Conservation (phyloP, 1,140 invertebrate genomes). For the Megalonaias nervosa region DNA sequence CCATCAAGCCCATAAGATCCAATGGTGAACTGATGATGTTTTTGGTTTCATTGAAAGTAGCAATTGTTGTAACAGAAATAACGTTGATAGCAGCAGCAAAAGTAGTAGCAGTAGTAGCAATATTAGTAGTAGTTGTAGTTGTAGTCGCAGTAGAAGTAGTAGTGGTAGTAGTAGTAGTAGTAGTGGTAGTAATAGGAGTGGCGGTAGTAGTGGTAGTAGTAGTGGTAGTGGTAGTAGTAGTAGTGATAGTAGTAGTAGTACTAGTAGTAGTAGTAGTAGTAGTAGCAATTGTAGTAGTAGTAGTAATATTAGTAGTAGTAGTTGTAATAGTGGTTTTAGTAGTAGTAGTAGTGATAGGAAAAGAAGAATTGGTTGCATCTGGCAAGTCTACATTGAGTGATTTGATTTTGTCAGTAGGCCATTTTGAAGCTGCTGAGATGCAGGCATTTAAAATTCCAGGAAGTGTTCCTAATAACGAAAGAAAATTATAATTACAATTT, state of each 20-base stretch:
- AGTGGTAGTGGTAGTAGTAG: slow-evolving; percentile 27
- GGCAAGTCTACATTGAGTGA: too few relatives aligned
- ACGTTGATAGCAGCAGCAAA: not conserved
- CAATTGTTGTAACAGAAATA: slow-evolving; percentile 6
- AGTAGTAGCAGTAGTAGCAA: slow-evolving; percentile 5
- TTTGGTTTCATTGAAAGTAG: not conserved
- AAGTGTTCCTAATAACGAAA: too few relatives aligned
- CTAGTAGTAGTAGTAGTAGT: not conserved
- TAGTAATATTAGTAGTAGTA: not conserved
- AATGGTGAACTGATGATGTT: not conserved
- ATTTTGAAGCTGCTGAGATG: too few relatives aligned
- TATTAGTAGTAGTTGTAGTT: slow-evolving; percentile 10
- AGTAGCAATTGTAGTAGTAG: not conserved
- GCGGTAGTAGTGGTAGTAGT: slow-evolving; percentile 1
- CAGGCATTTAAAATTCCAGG: too few relatives aligned
- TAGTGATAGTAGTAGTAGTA: not conserved
- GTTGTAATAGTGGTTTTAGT: not conserved
- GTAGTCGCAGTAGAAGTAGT: slow-evolving; percentile 6
- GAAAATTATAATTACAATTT: too few relatives aligned
- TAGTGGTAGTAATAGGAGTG: slow-evolving; percentile 22
- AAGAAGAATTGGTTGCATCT: not conserved
- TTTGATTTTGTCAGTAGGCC: too few relatives aligned
- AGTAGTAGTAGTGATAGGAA: not conserved
- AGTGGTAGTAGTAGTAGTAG: slow-evolving; percentile 27
- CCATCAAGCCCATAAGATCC: too few relatives aligned